These are phyloP conservation scores for Bradysia coprophila DNA, from an alignment of 1,140 invertebrate genomes.

Conservation along the genomic window DNA sequence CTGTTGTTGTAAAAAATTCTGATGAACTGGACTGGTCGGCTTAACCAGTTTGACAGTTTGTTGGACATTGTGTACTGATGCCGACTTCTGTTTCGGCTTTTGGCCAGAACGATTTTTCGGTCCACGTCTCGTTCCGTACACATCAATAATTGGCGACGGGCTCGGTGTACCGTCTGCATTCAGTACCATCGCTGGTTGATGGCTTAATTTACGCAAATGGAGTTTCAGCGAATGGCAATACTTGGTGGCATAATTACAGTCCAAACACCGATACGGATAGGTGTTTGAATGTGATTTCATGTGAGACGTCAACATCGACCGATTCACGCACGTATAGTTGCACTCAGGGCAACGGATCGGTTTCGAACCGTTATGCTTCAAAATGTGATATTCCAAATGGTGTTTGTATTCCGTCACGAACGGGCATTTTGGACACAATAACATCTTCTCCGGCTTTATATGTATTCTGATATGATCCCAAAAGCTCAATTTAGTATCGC, in stretches of 20 bases:
- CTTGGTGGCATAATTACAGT: constrained; percentile 95
- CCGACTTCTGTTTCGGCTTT: constrained; percentile 5
- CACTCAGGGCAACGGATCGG: constrained; percentile 92
- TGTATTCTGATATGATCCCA: constrained; percentile 85
- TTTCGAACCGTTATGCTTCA: constrained; percentile 90
- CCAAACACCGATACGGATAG: constrained; percentile 87
- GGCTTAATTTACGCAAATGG: constrained; percentile 81
- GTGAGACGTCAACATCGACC: constrained; percentile 98
- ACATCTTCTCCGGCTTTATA: constrained; percentile 81
- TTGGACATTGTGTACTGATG: no score
- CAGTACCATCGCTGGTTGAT: constrained; percentile 68
- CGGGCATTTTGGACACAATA: constrained; percentile 80
- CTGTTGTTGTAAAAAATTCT: constrained; percentile 4
- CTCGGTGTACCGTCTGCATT: constrained; percentile 78
- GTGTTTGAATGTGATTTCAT: constrained; percentile 94
- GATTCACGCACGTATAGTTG: constrained; percentile 89
- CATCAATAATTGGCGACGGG: constrained; percentile 70
- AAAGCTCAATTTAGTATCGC: constrained; percentile 76
- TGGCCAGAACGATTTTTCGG: constrained; percentile 35
- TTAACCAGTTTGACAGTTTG: constrained; percentile 4
- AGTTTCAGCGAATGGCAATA: constrained; percentile 96
- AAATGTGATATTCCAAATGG: constrained; percentile 91
- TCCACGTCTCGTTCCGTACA: constrained; percentile 73
- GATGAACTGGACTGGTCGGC: not conserved
- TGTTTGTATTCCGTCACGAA: constrained; percentile 99